These are phyloP conservation scores for Dicranocentrus wangi DNA, from an alignment of 2,888 invertebrate genomes.

Conservation along the genomic window DNA sequence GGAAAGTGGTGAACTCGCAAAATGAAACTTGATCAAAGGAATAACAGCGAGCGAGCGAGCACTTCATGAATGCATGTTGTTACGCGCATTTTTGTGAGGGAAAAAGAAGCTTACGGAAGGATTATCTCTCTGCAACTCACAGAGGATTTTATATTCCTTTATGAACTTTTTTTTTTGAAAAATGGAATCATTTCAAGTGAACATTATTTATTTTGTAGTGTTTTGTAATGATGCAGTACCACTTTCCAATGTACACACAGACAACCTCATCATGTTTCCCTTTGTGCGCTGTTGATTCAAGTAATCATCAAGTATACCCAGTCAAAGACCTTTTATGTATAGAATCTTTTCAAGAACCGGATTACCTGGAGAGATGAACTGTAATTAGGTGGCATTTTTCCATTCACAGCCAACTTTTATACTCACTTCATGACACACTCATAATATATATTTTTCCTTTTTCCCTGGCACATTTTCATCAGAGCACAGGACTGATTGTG, in stretches of 20 bases:
- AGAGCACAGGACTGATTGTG: too few species aligned
- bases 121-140: slow-evolving; percentile 9
- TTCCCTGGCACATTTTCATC: slow-evolving; percentile 10
- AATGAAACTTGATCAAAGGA: not conserved
- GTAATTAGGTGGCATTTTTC: slow-evolving; percentile 48
- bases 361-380: slow-evolving; percentile 46
- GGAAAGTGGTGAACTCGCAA: slow-evolving; percentile 7
- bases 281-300: slow-evolving; percentile 3
- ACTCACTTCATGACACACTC: not conserved
- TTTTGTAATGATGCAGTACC: slow-evolving; percentile 7
- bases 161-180: slow-evolving; percentile 1
- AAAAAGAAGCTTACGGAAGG: slow-evolving; percentile 5
- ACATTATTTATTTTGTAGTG: slow-evolving; percentile 4
- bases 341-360: slow-evolving; percentile 39
- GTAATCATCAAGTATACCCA: slow-evolving; percentile 6
- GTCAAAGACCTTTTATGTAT: slow-evolving; percentile 4
- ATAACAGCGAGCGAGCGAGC: not conserved
- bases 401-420: slow-evolving; percentile 28
- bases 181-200: slow-evolving; percentile 11
- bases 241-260: not conserved
- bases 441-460: not conserved
- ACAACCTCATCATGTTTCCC: slow-evolving; percentile 5
- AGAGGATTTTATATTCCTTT: not conserved
- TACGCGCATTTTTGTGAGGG: too few species aligned
- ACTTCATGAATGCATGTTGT: too few species aligned